Percentiles rank a stretch among this genome's conserved stretches.
Conservation (phyloP, 2,888 invertebrate species). For the Drosophila peninsularis region DNA sequence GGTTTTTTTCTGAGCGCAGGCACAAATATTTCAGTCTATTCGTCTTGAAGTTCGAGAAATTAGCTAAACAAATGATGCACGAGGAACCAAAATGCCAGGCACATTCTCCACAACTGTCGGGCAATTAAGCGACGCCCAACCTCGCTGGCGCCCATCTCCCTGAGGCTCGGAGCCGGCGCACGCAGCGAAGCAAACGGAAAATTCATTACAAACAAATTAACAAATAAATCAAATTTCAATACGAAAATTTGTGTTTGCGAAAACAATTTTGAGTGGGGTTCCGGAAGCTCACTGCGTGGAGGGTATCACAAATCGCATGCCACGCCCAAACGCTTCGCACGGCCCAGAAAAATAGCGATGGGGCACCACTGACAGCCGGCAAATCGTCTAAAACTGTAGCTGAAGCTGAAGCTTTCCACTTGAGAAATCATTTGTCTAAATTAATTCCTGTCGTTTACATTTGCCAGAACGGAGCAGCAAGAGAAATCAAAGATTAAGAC, state of each 20-base stretch:
- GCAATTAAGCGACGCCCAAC: conserved; percentile 69
- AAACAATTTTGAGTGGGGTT: conserved; percentile 81
- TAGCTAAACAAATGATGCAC: conserved; percentile 75
- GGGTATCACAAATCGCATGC: conserved; percentile 56
- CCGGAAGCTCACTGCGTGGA: conserved; percentile 13
- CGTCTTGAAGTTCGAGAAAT: conserved; percentile 59
- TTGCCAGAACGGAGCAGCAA: conserved; percentile 70
- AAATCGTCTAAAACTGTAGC: conserved; percentile 67
- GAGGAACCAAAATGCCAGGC: conserved; percentile 66
- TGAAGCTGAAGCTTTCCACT: conserved; percentile 65
- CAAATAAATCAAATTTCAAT: conserved; percentile 85
- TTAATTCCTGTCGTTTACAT: conserved; percentile 85
- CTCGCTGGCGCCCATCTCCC: conserved; percentile 28
- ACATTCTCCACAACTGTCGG: conserved; percentile 45
- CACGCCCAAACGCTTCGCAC: conserved; percentile 69
- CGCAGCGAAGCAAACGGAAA: conserved; percentile 74
- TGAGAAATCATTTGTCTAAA: conserved; percentile 85
- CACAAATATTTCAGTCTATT: conserved; percentile 53
- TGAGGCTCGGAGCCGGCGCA: conserved; percentile 25
- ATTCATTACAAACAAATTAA: conserved; percentile 85
- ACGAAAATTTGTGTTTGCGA: conserved; percentile 82
- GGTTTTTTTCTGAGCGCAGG: conserved; percentile 55
- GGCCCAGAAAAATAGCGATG: conserved; percentile 27
- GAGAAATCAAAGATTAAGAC: conserved; percentile 85
- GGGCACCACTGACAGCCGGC: conserved; percentile 75